Evolutionary conservation across 1,140 invertebrate genomes (phyloP).

Genomic region (Lucilia cuprina): DNA sequence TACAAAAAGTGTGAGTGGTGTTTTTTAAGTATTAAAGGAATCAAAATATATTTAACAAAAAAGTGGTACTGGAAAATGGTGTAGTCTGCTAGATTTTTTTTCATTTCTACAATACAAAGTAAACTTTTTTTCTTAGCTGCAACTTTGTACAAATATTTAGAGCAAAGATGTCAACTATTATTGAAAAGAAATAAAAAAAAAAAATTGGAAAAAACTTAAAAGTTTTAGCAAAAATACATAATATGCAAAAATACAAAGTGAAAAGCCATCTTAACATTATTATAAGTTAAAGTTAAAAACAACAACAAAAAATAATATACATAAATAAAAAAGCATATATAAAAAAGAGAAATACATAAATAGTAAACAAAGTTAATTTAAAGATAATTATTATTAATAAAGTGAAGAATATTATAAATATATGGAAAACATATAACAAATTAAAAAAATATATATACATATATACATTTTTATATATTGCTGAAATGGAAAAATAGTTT

Average conservation of each 20-base stretch:
- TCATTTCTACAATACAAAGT: neutral
- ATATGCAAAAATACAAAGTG: neutral
- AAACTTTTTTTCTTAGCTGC: neutral
- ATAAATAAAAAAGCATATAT: neutral
- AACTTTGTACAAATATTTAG: neutral
- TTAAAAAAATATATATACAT: neutral
- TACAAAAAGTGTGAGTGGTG: neutral
- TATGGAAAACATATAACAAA: neutral
- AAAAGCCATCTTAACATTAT: constrained; percentile 4
- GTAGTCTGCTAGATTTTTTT: constrained; percentile 20
- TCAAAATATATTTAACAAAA: neutral
- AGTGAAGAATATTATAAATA: neutral
- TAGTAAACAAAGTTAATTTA: neutral
- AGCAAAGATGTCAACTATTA: neutral
- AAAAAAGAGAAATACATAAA: neutral
- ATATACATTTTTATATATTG: neutral
- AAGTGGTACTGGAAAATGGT: constrained; percentile 26
- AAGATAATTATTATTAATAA: neutral
- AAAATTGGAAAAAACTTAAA: neutral
- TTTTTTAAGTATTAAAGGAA: neutral
- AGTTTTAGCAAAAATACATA: neutral
- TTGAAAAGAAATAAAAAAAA: neutral
- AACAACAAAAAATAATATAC: constrained; percentile 21
- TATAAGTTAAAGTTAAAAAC: neutral
- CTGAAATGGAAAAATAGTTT: neutral